phyloP scores from a whole-genome alignment of 2,797 vertebrate genomes.

The Pitangus sulphuratus region DNA sequence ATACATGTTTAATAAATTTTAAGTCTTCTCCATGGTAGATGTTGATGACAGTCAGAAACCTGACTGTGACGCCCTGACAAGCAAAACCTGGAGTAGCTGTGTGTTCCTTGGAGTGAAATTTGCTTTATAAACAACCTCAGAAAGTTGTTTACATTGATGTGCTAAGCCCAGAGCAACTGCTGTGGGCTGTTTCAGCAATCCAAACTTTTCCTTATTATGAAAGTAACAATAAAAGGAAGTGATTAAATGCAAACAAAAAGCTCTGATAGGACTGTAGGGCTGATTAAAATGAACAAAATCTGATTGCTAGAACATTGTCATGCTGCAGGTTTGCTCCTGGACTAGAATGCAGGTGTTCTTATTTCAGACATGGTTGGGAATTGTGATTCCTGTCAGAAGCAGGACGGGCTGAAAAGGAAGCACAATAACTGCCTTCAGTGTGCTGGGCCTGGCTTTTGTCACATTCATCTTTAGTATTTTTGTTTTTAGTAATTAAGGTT shows the following conservation, averaged over 20 bases:
- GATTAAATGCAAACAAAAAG: not conserved
- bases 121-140: not conserved
- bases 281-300: not conserved
- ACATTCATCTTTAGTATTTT: not conserved
- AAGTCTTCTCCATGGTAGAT: not conserved
- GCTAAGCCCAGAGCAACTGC: not conserved
- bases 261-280: not conserved
- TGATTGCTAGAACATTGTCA: not conserved
- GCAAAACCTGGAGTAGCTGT: not conserved
- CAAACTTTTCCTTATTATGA: not conserved
- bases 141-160: not conserved
- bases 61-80: not conserved
- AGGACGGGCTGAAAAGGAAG: not conserved
- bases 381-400: not conserved
- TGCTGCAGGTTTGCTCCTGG: not conserved
- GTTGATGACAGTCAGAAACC: not conserved
- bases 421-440: not conserved
- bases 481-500: not conserved
- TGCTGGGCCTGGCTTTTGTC: not conserved
- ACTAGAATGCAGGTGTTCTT: not conserved
- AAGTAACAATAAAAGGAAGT: not conserved
- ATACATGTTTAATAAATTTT: not conserved
- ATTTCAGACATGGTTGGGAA: not conserved
- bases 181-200: not conserved
- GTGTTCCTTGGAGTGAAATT: not conserved